These are phyloP conservation scores for Gobio gobio DNA, from an alignment of 2,113 vertebrate species.

Conservation along the genomic window DNA sequence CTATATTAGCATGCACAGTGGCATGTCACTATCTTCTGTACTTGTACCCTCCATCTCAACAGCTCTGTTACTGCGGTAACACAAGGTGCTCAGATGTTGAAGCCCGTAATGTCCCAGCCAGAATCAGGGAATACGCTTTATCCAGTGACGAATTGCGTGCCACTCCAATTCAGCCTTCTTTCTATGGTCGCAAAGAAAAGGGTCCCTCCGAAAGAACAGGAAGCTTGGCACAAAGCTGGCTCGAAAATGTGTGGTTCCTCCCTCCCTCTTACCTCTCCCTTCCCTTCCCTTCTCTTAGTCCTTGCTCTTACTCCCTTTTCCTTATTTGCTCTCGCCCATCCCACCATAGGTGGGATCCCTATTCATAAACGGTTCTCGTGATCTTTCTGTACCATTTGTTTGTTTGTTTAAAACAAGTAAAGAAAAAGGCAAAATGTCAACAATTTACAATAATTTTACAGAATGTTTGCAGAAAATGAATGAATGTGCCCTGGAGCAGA, in stretches of 20 bases:
- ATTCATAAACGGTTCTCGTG: background rate
- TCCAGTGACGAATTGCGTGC: conserved; percentile 58
- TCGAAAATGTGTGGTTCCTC: conserved; percentile 66
- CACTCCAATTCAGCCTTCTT: conserved; percentile 55
- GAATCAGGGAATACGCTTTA: conserved; percentile 66
- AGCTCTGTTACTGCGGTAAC: conserved; percentile 73
- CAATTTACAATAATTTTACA: background rate
- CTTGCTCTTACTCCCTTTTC: conserved; percentile 38
- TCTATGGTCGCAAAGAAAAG: conserved; percentile 65
- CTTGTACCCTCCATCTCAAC: conserved; percentile 56
- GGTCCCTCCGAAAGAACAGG: conserved; percentile 67
- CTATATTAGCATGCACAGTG: conserved; percentile 63
- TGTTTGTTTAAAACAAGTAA: conserved; percentile 7
- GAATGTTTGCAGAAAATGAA: background rate
- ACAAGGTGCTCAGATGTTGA: conserved; percentile 62
- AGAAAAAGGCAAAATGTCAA: background rate
- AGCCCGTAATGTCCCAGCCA: conserved; percentile 42
- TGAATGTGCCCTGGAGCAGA: background rate
- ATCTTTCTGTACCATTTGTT: background rate
- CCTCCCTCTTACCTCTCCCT: conserved; percentile 62
- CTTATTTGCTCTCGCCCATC: conserved; percentile 37
- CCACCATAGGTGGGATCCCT: background rate
- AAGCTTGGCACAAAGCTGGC: conserved; percentile 73
- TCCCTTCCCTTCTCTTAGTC: conserved; percentile 55
- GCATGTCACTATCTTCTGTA: conserved; percentile 54